A percentile compares a stretch with the other conserved stretches of the same genome.
Evolutionary conservation across 2,113 vertebrate genomes (phyloP).

Genomic region (Chaetorhynchus papuensis): DNA sequence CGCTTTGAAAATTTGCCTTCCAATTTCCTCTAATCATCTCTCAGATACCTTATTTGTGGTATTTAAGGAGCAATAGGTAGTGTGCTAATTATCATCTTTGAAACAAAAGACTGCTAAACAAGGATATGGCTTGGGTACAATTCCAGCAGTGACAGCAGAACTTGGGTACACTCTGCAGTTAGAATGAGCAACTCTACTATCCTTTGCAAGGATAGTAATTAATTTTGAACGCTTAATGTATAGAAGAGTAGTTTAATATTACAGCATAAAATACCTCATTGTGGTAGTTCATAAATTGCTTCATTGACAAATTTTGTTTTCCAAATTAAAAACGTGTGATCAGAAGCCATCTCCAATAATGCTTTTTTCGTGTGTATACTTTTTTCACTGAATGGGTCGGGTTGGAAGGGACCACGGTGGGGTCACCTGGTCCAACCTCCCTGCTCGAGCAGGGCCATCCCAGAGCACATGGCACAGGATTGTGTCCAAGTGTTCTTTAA

Average conservation of each 20-base stretch:
- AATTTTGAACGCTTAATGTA: neutral
- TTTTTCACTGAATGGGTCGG: neutral
- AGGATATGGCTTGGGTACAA: neutral
- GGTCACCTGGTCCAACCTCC: neutral
- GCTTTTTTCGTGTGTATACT: neutral
- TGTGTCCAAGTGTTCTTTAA: neutral
- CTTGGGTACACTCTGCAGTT: neutral
- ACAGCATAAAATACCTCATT: neutral
- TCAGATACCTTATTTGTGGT: neutral
- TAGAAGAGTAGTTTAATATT: neutral
- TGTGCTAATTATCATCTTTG: neutral
- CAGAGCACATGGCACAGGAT: neutral
- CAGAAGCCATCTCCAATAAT: neutral
- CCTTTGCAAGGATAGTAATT: neutral
- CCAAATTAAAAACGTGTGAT: neutral
- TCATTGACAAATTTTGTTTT: neutral
- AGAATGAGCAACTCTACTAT: neutral
- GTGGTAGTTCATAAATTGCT: neutral
- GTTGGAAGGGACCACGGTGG: neutral
- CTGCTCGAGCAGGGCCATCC: neutral
- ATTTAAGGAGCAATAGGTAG: neutral
- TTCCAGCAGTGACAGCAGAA: neutral
- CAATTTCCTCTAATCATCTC: neutral
- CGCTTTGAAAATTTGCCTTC: neutral
- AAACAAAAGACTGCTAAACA: neutral